Evolutionary conservation across 2,797 vertebrate genomes (phyloP).

Genomic region (Manis crassicaudata): DNA sequence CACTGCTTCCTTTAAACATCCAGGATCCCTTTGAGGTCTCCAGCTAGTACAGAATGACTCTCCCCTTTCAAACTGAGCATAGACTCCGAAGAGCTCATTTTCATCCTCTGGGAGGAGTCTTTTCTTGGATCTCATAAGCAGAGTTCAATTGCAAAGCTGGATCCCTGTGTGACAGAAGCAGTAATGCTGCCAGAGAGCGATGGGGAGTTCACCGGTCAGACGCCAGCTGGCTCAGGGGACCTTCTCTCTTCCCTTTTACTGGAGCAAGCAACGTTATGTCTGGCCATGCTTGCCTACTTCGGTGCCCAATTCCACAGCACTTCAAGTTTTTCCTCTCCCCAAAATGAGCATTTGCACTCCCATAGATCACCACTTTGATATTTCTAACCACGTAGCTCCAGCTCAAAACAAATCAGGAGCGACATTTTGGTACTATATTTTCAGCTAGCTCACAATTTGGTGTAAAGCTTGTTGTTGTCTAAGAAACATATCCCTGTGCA

Average conservation of each 20-base stretch:
- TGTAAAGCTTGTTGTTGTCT: constrained; percentile 64
- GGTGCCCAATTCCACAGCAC: constrained; percentile 67
- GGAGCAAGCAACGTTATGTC: constrained; percentile 31
- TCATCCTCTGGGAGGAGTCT: neutral
- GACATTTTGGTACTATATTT: constrained; percentile 43
- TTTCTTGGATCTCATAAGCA: neutral
- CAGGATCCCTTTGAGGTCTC: neutral
- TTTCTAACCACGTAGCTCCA: constrained; percentile 34
- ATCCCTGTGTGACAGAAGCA: neutral
- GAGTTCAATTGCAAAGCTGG: neutral
- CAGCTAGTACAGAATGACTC: neutral
- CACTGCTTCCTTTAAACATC: neutral
- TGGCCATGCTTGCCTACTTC: constrained; percentile 57
- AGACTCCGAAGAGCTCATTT: neutral
- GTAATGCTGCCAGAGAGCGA: neutral
- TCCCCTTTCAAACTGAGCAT: neutral
- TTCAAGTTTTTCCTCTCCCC: constrained; percentile 54
- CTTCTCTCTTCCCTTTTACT: neutral
- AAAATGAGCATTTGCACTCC: constrained; percentile 22
- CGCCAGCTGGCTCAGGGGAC: constrained; percentile 58
- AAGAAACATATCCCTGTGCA: constrained; percentile 37
- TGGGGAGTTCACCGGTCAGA: constrained; percentile 26
- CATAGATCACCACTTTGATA: constrained; percentile 58
- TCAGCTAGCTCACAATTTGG: constrained; percentile 63
- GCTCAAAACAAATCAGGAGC: constrained; percentile 59